A percentile compares a stretch with the other conserved stretches of the same genome.
These are phyloP conservation scores for Eristalinus sepulchralis DNA, from an alignment of 2,888 invertebrate species.

Conservation along the genomic window DNA sequence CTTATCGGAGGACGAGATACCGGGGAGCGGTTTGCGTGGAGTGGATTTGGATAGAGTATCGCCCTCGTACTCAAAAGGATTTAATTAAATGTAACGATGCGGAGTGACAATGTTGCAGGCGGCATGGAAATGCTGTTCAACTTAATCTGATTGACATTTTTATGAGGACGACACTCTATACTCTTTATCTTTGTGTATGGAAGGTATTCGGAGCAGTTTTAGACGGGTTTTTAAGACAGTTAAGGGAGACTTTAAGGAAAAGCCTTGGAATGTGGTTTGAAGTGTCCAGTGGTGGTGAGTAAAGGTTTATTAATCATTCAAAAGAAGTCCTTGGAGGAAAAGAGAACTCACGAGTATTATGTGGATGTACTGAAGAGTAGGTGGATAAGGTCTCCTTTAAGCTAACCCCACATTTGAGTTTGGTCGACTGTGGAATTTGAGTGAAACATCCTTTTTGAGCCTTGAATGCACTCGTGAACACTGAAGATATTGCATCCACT, in stretches of 20 bases:
- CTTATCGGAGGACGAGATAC: constrained; percentile 38
- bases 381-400: no score
- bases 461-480: no score
- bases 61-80: neutral
- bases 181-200: neutral
- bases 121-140: neutral
- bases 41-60: neutral
- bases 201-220: neutral
- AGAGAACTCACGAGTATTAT: no score
- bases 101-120: neutral
- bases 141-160: neutral
- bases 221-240: neutral
- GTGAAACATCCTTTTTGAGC: no score
- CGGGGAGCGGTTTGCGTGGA: neutral
- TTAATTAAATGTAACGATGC: constrained; percentile 33
- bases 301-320: no score
- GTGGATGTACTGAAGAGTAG: no score
- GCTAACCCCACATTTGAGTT: no score
- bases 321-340: no score
- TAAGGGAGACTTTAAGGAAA: neutral
- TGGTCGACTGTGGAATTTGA: no score
- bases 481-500: no score
- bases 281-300: no score
- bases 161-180: neutral
- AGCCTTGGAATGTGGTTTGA: no score